Conservation (phyloP, 53 echinoderm and acorn worm genomes). For the Temnopleurus reevesii region DNA sequence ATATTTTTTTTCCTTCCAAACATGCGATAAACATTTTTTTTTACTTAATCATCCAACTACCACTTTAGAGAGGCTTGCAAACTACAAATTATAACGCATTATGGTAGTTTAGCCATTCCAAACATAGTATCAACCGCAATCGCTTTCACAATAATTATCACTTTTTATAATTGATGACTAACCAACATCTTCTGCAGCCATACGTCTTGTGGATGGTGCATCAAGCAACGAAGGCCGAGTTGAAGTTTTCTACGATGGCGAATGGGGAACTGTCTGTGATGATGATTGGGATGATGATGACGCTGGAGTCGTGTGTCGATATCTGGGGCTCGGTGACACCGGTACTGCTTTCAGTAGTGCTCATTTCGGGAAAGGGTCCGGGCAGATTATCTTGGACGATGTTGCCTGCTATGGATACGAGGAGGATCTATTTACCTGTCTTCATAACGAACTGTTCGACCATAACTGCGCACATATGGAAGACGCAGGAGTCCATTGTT, state of each 20-base stretch:
- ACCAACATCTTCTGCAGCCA: too few species aligned
- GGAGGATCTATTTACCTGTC: conserved; percentile 4
- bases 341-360: neutral
- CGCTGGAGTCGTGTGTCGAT: conserved; percentile 10
- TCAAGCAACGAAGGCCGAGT: neutral
- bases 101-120: too few species aligned
- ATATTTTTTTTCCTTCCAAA: too few species aligned
- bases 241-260: neutral
- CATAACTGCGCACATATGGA: conserved; percentile 47
- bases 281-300: neutral
- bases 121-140: too few species aligned
- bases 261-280: conserved; percentile 35
- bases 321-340: conserved; percentile 8
- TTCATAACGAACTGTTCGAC: neutral
- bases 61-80: too few species aligned
- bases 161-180: too few species aligned
- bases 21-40: too few species aligned
- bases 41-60: too few species aligned
- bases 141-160: too few species aligned
- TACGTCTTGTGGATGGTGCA: conserved; percentile 31
- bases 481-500: conserved; percentile 53
- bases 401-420: conserved; percentile 39
- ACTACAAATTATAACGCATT: too few species aligned
- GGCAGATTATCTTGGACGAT: conserved; percentile 41
- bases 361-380: conserved; percentile 33